Conservation (phyloP, 1,140 invertebrate species). For the Lasioglossum albipes region DNA sequence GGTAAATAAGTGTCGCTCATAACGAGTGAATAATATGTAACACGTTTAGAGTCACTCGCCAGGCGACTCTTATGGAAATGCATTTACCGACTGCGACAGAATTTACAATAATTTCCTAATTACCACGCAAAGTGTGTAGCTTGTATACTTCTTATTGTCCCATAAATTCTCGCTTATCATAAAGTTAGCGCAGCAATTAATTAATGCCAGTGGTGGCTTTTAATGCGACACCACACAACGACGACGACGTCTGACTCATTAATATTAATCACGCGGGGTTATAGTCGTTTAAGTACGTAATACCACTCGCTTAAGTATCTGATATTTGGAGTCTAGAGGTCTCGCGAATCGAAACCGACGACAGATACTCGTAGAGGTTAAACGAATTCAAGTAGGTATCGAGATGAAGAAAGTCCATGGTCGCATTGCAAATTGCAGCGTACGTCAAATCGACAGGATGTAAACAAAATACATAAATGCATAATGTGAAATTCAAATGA, state of each 20-base stretch:
- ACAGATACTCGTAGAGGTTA: too few relatives aligned
- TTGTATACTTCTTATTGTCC: neutral
- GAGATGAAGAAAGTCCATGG: too few relatives aligned
- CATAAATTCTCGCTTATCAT: constrained; percentile 29
- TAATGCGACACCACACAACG: neutral
- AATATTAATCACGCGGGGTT: constrained; percentile 30
- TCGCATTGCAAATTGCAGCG: too few relatives aligned
- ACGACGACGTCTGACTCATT: constrained; percentile 4
- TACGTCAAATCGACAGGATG: too few relatives aligned
- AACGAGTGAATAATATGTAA: neutral
- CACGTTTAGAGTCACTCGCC: neutral
- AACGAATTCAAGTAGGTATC: neutral
- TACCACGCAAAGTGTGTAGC: neutral
- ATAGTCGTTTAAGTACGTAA: constrained; percentile 12
- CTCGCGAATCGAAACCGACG: neutral
- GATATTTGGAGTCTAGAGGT: neutral
- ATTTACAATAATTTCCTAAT: constrained; percentile 7
- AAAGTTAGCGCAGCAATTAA: constrained; percentile 22
- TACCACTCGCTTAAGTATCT: neutral
- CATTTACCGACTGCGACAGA: neutral
- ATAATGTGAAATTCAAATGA: too few relatives aligned
- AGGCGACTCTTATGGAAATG: neutral
- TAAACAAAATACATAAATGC: too few relatives aligned
- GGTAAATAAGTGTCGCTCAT: neutral
- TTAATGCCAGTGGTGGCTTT: neutral